A percentile compares a stretch with the other conserved stretches of the same genome.
Evolutionary conservation across 2,113 vertebrate species (phyloP).

Genomic region (Pomatostomus ruficeps): DNA sequence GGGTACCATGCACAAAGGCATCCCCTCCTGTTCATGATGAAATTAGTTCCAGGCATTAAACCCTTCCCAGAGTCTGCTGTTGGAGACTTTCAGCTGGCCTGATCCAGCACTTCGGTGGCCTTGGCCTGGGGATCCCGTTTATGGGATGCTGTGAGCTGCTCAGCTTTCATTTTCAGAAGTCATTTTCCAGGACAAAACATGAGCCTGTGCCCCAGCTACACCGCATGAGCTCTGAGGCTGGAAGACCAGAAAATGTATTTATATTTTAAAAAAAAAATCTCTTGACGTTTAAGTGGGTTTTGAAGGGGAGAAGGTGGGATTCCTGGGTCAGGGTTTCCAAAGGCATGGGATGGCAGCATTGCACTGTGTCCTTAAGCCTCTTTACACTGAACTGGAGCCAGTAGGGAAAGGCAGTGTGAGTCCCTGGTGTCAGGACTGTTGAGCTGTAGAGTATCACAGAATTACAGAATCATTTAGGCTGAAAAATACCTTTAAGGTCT

Average conservation of each 20-base stretch:
- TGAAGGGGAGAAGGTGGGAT: background rate
- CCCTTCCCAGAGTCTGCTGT: background rate
- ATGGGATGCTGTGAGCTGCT: background rate
- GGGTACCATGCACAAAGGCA: background rate
- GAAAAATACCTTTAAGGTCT: background rate
- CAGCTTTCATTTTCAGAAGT: background rate
- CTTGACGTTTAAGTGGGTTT: background rate
- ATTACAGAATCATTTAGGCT: background rate
- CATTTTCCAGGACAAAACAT: background rate
- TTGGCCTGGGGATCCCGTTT: rapidly evolving
- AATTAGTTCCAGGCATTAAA: background rate
- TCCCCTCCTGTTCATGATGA: too few relatives aligned
- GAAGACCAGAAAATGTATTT: rapidly evolving
- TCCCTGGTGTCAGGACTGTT: background rate
- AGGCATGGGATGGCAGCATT: background rate
- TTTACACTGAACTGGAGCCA: background rate
- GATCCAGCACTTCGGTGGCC: background rate
- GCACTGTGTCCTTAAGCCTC: background rate
- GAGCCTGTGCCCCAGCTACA: background rate
- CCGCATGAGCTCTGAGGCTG: background rate
- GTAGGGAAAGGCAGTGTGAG: background rate
- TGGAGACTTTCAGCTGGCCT: background rate
- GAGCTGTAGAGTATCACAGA: background rate
- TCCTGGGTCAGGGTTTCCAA: background rate
- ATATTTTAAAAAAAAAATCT: background rate